phyloP scores from a whole-genome alignment of 2,888 invertebrate genomes.

The Cataglyphis albicans region DNA sequence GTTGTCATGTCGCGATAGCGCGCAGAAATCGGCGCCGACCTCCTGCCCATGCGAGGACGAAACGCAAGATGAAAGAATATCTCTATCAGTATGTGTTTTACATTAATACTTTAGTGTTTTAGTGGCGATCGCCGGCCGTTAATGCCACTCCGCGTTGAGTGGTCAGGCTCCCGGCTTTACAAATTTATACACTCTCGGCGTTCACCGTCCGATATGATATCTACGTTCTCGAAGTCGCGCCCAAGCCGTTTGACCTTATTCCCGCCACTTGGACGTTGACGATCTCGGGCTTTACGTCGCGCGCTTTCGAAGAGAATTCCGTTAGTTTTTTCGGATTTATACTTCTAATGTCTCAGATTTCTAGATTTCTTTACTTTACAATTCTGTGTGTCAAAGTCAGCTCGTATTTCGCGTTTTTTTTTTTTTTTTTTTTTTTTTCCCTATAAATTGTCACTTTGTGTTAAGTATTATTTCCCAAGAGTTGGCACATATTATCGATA shows the following conservation, averaged over 20 bases:
- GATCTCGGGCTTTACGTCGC: slow-evolving; percentile 64
- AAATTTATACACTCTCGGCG: slow-evolving; percentile 83
- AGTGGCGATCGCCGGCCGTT: slow-evolving; percentile 85
- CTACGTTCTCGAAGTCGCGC: slow-evolving; percentile 70
- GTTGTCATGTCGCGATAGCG: slow-evolving; percentile 41
- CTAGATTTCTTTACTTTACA: neutral
- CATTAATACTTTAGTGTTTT: slow-evolving; percentile 85
- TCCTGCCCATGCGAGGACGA: slow-evolving; percentile 31
- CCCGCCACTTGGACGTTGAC: slow-evolving; percentile 58
- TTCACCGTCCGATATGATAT: slow-evolving; percentile 82
- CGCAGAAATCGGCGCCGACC: slow-evolving; percentile 60
- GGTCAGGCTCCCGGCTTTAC: slow-evolving; percentile 83
- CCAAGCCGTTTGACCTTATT: slow-evolving; percentile 75
- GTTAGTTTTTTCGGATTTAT: neutral
- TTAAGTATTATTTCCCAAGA: neutral
- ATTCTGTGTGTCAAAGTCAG: neutral
- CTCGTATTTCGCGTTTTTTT: neutral
- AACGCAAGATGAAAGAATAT: slow-evolving; percentile 77
- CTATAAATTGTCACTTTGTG: neutral
- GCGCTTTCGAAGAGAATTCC: neutral
- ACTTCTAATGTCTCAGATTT: neutral
- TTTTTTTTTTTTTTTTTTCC: no score
- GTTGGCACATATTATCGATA: no score
- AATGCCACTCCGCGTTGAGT: slow-evolving; percentile 83
- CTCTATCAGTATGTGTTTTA: slow-evolving; percentile 86